Evolutionary conservation across 2,888 invertebrate genomes (phyloP).

Genomic region (Plebejus anna): DNA sequence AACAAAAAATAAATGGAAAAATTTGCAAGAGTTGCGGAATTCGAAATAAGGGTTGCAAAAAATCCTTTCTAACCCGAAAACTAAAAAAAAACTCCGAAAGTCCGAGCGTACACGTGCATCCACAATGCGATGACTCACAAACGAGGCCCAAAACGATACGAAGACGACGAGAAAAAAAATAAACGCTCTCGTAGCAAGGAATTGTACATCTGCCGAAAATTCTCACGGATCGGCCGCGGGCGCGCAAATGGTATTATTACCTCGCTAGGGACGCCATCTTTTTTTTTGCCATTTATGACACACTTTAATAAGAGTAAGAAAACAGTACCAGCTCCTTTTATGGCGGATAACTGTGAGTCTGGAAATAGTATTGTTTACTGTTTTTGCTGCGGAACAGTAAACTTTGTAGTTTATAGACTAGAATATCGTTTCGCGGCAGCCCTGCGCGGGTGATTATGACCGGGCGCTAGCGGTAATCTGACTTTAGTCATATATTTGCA

Average conservation of each 20-base stretch:
- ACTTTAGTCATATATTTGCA: constrained; percentile 69
- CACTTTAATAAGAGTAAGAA: constrained; percentile 16
- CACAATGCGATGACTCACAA: constrained; percentile 75
- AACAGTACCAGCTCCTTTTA: constrained; percentile 9
- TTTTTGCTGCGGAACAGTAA: constrained; percentile 17
- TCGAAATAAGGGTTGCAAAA: constrained; percentile 76
- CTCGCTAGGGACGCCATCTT: constrained; percentile 38
- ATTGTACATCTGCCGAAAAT: constrained; percentile 81
- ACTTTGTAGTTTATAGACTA: constrained; percentile 1
- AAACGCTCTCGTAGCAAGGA: constrained; percentile 73
- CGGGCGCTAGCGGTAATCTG: constrained; percentile 65
- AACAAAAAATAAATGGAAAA: constrained; percentile 68
- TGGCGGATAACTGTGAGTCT: constrained; percentile 8
- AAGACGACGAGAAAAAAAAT: constrained; percentile 64
- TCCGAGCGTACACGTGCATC: constrained; percentile 75
- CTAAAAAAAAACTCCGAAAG: constrained; percentile 55
- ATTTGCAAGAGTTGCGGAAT: constrained; percentile 79
- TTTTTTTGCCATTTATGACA: constrained; percentile 16
- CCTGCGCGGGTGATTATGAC: constrained; percentile 67
- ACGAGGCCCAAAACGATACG: constrained; percentile 57
- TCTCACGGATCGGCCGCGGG: constrained; percentile 71
- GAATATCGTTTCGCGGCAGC: constrained; percentile 38
- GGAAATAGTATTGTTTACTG: constrained; percentile 20
- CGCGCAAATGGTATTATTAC: constrained; percentile 68
- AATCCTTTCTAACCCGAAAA: constrained; percentile 69